Base-by-base conservation (phyloP, 2,888 invertebrate genomes). In the Andrena bicolor region DNA sequence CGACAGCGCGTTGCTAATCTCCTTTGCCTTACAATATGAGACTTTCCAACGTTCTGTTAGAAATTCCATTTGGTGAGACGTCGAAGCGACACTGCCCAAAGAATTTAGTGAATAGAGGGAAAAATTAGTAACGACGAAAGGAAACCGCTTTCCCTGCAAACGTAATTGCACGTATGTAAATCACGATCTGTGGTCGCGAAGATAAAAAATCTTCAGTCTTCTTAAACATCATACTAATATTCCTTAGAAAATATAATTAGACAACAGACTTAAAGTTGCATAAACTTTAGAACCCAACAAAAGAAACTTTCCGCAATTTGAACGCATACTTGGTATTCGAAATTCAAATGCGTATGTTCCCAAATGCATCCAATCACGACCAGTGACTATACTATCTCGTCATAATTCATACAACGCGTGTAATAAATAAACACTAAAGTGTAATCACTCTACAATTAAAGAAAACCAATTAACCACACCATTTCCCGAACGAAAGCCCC, bases 61-160 rank as follows among this genome's bases (percentile, higher is more conserved):
- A 74, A 64, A 49, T 53, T 53, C 30, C 16, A 26, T 79, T 49
- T 32, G 26, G 16, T 13, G 35, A 60, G 41, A 35, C 32, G 68
- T 69, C 30, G 8, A 30, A 41, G 30, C 32, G 23, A 58, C 68
- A 32, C 51, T 20, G 10, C 49, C 23, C 10, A 56, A 56, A 16
- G 16, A 68, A 48, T 58, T 58, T 7, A 30, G n/a, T 60, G 60
- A n/a, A 23, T 68, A 60, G 26, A 48, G 23, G 8, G 13, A 56
- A 71, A 60, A 60, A 60, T 78, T 58, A 60, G 16, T 26, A 13
- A 30, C 0, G 4, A 73, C 20, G 30, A 35, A 56, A 56, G 56
- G 28, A 64, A 74, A 64, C 51, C 64, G n/a, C 58, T 80, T 79
- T 80, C 71, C 41, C 16, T 32, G 35, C 49, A 23, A 58, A 41